Base-by-base conservation (phyloP, 2,797 vertebrate genomes). In the Tokudaia muenninki region DNA sequence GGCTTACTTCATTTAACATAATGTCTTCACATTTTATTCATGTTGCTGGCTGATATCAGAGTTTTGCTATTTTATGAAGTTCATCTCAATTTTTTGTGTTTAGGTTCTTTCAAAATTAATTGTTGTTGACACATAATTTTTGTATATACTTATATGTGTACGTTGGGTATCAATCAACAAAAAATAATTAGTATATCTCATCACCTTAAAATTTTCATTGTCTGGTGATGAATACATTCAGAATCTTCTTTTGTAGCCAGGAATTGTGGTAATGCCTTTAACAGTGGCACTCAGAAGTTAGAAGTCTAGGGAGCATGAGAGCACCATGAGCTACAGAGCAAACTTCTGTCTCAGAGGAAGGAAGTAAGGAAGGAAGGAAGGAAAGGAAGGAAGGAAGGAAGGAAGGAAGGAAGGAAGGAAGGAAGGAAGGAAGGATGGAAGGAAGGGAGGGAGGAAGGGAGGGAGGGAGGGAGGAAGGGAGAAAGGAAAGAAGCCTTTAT, bases 51-150 rank as follows among this genome's bases (percentile, higher is more conserved):
- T 75, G 9, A 1, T 75, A 81, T 97, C 14, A 75, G 57, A 82
- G 72, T 74, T 50, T 82, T 63, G 75, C 55, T 79, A 41, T 47
- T 84, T 93, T 87, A 82, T 70, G 65, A 63, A 87, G 75, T 79
- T 7, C 16, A 37, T 44, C 29, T 72, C 59, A 63, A 74, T 41
- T 63, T 88, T 90, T n/a, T n/a, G 16, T 61, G 65, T 47, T 61
- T 34, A 19, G 19, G 22, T 55, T 47, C 13, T 84, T 59, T 59
- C 31, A 47, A 80, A 82, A 31, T 61, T 74, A 89, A 34, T 52
- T 29, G 74, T 47, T 92, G 70, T 65, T 52, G 34, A 29, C 7
- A 21, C 44, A 55, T 31, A 74, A 29, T 82, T 74, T 83, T 61
- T 92, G 72, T 24, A 34, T 16, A 83, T 2, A 59, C n/a, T 77